A percentile compares a stretch with the other conserved stretches of the same genome.
phyloP scores from a whole-genome alignment of 2,113 vertebrate genomes.

The Eubucco bourcierii region DNA sequence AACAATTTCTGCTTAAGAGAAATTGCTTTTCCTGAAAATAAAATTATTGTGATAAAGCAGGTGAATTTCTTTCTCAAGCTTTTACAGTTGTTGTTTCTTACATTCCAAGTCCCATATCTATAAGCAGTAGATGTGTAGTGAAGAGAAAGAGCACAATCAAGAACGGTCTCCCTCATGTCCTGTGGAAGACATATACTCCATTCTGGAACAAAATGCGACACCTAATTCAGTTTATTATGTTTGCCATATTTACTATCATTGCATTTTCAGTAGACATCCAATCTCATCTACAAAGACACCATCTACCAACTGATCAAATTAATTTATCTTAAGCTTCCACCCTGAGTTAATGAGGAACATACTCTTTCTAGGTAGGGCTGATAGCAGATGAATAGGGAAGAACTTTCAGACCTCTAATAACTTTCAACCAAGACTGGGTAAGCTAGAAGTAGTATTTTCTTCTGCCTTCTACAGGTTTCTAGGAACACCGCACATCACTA shows the following conservation, averaged over 20 bases:
- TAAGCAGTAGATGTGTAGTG: rapidly evolving
- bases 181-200: neutral
- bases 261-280: neutral
- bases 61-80: neutral
- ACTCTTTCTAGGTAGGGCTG: neutral
- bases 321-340: neutral
- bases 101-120: neutral
- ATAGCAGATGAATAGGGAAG: neutral
- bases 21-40: neutral
- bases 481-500: neutral
- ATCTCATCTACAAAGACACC: neutral
- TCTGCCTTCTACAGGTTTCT: neutral
- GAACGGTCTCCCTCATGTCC: neutral
- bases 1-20: neutral
- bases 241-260: neutral
- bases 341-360: neutral
- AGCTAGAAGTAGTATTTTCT: neutral
- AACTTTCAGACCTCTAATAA: neutral
- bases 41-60: neutral
- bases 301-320: neutral
- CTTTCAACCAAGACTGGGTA: neutral
- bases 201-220: neutral
- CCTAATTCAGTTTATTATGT: neutral
- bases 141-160: neutral
- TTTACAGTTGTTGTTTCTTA: neutral